Percentiles rank a stretch among this genome's conserved stretches.
These are phyloP conservation scores for Myripristis jacobus DNA, from an alignment of 2,797 vertebrate genomes.

Conservation along the genomic window DNA sequence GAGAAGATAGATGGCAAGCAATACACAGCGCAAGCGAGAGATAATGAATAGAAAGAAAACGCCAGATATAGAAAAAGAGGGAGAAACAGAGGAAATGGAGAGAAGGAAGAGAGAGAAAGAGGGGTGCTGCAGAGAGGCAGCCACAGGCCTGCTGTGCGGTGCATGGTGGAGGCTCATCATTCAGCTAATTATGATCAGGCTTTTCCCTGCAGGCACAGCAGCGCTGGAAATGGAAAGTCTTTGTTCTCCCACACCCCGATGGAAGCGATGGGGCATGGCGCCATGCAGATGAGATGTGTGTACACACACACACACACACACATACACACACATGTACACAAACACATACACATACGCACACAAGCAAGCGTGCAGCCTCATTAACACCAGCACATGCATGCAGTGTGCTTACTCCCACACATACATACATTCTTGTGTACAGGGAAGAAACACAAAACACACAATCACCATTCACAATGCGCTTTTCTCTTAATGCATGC, in stretches of 20 bases:
- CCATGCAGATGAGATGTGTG: slow-evolving; percentile 80
- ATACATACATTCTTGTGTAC: slow-evolving; percentile 42
- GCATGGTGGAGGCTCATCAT: slow-evolving; percentile 85
- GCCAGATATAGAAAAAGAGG: slow-evolving; percentile 64
- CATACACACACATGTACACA: too few relatives aligned
- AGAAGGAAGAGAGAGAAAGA: slow-evolving; percentile 54
- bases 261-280: slow-evolving; percentile 84
- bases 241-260: slow-evolving; percentile 86
- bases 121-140: slow-evolving; percentile 69
- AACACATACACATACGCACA: slow-evolving; percentile 56
- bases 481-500: slow-evolving; percentile 53
- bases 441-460: slow-evolving; percentile 28
- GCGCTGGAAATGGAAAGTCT: slow-evolving; percentile 84
- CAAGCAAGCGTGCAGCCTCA: slow-evolving; percentile 56
- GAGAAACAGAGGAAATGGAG: slow-evolving; percentile 50
- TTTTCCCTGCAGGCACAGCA: slow-evolving; percentile 84
- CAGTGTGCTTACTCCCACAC: slow-evolving; percentile 51
- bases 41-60: slow-evolving; percentile 70
- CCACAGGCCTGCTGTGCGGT: slow-evolving; percentile 81
- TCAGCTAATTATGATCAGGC: slow-evolving; percentile 89
- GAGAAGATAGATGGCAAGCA: slow-evolving; percentile 53
- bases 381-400: slow-evolving; percentile 62
- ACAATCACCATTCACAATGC: slow-evolving; percentile 39
- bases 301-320: slow-evolving; percentile 57
- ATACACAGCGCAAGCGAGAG: slow-evolving; percentile 45